Percentiles rank a stretch among this genome's conserved stretches.
Evolutionary conservation across 1,140 invertebrate species (phyloP).

Genomic region (Lucilia sericata): DNA sequence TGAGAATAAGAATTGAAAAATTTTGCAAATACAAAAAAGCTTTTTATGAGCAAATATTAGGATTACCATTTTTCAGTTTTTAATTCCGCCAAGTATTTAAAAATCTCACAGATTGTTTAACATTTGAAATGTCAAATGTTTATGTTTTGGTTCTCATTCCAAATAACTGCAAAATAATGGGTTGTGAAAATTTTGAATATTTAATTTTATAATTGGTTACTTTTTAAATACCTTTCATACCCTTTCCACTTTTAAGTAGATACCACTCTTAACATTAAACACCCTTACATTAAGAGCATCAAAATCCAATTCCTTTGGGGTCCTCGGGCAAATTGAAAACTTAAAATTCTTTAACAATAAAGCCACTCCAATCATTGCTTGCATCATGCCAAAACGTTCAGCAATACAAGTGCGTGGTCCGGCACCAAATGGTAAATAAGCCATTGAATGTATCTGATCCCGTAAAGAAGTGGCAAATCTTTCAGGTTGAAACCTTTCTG

Average conservation of each 20-base stretch:
- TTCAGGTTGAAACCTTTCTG: slow-evolving; percentile 75
- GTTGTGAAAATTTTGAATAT: too few relatives aligned
- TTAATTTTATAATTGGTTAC: too few relatives aligned
- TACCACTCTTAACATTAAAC: slow-evolving; percentile 9
- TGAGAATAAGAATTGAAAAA: too few relatives aligned
- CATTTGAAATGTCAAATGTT: too few relatives aligned
- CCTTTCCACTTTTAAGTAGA: slow-evolving; percentile 28
- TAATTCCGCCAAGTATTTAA: too few relatives aligned
- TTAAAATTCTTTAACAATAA: slow-evolving; percentile 52
- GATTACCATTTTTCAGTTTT: too few relatives aligned
- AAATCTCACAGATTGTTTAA: too few relatives aligned
- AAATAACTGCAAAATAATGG: too few relatives aligned
- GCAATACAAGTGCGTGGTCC: slow-evolving; percentile 70
- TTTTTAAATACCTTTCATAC: too few relatives aligned
- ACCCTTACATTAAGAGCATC: slow-evolving; percentile 4
- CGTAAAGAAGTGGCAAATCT: slow-evolving; percentile 72
- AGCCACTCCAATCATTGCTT: slow-evolving; percentile 64
- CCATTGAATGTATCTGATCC: slow-evolving; percentile 62
- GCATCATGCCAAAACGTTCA: slow-evolving; percentile 64
- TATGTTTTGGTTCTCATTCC: too few relatives aligned
- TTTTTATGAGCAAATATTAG: too few relatives aligned
- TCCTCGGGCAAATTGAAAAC: slow-evolving; percentile 63
- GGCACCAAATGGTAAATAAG: slow-evolving; percentile 70
- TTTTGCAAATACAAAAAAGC: too few relatives aligned
- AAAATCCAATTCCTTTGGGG: slow-evolving; percentile 46